Conservation (phyloP, 2,888 invertebrate species). For the Cerastis rubricosa region DNA sequence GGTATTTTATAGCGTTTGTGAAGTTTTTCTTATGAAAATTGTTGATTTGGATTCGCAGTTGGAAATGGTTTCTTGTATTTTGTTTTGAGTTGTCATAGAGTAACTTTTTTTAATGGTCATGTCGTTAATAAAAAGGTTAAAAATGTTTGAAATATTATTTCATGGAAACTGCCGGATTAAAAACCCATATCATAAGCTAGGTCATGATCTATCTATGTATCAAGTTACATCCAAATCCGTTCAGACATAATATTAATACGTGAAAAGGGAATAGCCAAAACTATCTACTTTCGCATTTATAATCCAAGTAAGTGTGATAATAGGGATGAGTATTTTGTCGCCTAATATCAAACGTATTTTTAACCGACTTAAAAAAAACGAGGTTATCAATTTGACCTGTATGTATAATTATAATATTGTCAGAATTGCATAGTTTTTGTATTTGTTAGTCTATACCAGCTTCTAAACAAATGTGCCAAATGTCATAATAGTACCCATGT, state of each 20-base stretch:
- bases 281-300: neutral
- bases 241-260: too few relatives aligned
- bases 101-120: neutral
- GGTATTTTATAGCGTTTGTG: slow-evolving; percentile 24
- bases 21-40: slow-evolving; percentile 6
- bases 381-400: too few relatives aligned
- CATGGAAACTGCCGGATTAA: neutral
- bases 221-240: neutral
- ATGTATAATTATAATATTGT: too few relatives aligned
- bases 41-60: neutral
- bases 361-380: too few relatives aligned
- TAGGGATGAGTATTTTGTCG: neutral
- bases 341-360: neutral
- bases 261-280: neutral
- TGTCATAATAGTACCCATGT: too few relatives aligned
- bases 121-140: too few relatives aligned
- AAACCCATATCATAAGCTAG: neutral
- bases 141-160: neutral
- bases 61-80: neutral
- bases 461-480: too few relatives aligned
- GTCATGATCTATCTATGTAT: neutral
- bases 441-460: too few relatives aligned
- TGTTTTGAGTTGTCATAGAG: neutral
- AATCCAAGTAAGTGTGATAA: neutral
- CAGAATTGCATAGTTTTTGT: too few relatives aligned